phyloP scores from a whole-genome alignment of 1,140 invertebrate species.

The Drosophila takahashii region DNA sequence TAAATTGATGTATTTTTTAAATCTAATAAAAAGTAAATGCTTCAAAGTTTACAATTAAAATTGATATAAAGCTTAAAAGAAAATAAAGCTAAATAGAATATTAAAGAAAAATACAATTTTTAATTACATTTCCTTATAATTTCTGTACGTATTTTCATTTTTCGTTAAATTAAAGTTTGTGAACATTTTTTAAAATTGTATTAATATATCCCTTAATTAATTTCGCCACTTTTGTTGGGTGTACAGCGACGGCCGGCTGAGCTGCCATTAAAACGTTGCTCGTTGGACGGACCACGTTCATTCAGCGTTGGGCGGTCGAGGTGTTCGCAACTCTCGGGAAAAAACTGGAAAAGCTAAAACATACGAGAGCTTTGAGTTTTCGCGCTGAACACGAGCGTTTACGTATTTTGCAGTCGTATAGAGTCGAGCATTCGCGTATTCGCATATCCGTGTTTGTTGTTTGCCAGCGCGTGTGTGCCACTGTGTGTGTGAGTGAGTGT shows the following conservation, averaged over 20 bases:
- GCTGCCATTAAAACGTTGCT: conserved; percentile 61
- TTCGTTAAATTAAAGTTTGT: too few species aligned
- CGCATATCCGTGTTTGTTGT: conserved; percentile 47
- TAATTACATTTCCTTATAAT: too few species aligned
- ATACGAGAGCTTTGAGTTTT: conserved; percentile 16
- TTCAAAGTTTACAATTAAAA: too few species aligned
- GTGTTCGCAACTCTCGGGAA: conserved; percentile 29
- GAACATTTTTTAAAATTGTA: neutral
- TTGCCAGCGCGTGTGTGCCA: conserved; percentile 26
- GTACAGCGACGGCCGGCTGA: conserved; percentile 19
- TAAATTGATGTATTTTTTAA: too few species aligned
- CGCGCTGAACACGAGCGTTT: conserved; percentile 25
- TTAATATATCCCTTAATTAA: neutral
- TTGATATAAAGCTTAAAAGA: too few species aligned
- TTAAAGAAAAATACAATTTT: too few species aligned
- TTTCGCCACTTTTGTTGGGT: conserved; percentile 48
- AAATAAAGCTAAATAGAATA: too few species aligned
- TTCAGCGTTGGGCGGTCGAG: conserved; percentile 68
- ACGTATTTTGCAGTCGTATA: conserved; percentile 33
- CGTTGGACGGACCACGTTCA: conserved; percentile 57
- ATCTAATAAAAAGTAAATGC: too few species aligned
- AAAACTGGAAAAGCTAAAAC: conserved; percentile 2
- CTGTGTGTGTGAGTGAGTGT: conserved; percentile 17
- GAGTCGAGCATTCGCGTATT: conserved; percentile 7
- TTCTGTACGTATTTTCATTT: too few species aligned